phyloP scores from a whole-genome alignment of 2,888 invertebrate species.

The Ennomos quercinarius region DNA sequence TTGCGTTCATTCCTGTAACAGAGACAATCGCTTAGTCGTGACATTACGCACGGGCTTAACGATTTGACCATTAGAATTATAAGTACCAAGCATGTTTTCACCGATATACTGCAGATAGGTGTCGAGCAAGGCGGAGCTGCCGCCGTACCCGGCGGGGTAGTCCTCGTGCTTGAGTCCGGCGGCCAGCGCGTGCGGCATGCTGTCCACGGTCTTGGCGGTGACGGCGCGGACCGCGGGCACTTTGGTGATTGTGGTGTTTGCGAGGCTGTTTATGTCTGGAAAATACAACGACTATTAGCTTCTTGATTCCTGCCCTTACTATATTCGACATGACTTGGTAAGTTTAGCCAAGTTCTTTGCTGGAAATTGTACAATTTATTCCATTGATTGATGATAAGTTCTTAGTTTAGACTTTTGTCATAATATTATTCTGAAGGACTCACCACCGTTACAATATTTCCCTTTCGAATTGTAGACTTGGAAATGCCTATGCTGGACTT shows the following conservation, averaged over 20 bases:
- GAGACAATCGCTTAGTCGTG: constrained; percentile 5
- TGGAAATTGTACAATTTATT: no score
- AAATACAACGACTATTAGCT: constrained; percentile 4
- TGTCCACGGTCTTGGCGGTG: constrained; percentile 88
- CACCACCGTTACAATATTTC: no score
- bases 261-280: constrained; percentile 82
- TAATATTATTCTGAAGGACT: no score
- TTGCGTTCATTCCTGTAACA: constrained; percentile 89
- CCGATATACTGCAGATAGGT: constrained; percentile 95
- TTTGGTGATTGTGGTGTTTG: constrained; percentile 88
- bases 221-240: constrained; percentile 87
- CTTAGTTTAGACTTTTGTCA: no score
- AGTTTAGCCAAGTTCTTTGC: no score
- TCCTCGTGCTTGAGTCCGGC: constrained; percentile 88
- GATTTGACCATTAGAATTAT: constrained; percentile 2
- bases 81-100: constrained; percentile 90
- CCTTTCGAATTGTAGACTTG: no score
- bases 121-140: constrained; percentile 92
- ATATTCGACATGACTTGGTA: no score
- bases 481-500: no score
- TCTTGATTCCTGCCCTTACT: no score
- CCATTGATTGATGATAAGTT: no score
- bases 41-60: background rate
- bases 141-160: constrained; percentile 89
- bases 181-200: constrained; percentile 85